Evolutionary conservation across 1,140 invertebrate genomes (phyloP), one percentile per base, ranked within the genome.

Genomic region (Maniola jurtina): DNA sequence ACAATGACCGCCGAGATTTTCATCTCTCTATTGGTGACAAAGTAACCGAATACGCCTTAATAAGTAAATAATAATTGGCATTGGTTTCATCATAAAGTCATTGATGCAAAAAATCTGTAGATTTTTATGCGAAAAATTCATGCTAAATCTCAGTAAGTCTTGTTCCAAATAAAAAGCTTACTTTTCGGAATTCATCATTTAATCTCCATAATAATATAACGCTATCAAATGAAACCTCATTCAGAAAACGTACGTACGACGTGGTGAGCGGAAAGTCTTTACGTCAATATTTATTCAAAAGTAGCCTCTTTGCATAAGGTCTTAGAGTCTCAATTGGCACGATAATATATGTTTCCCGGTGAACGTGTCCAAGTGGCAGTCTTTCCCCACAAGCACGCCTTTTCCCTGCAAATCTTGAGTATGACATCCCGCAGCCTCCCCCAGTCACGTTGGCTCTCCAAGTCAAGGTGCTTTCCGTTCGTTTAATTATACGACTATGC

Each of bases 301-400:
- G n/a, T 65, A 34, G 34, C 56, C 25, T 52, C 47, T 59, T 16
- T 65, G 33, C 34, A 50, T 48, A 58, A 15, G 52, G 47, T 57
- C 16, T 45, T 65, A 65, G 10, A 48, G 63, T 65, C 56, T 59
- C 10, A 50, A 58, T 15, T 65, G 11, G 63, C 15, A 65, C 15
- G 63, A 65, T 64, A 52, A 52, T 40, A 50, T 33, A 47, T 45
- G 58, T 60, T 47, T 25, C 10, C 52, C 55, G 25, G 55, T 63
- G 75, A 83, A 88, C 83, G 85, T 89, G 85, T 83, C 81, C 83
- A 83, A 87, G 80, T 86, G 77, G 76, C 79, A 63, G 62, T 70
- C 61, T 59, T 73, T 70, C 72, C 67, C 67, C 58, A 59, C 56
- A 42, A 65, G 64, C 63, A 64, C 66, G 71, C 73, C 75, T 75